phyloP scores from a whole-genome alignment of 2,113 vertebrate genomes.

The Cygnus buccinator region DNA sequence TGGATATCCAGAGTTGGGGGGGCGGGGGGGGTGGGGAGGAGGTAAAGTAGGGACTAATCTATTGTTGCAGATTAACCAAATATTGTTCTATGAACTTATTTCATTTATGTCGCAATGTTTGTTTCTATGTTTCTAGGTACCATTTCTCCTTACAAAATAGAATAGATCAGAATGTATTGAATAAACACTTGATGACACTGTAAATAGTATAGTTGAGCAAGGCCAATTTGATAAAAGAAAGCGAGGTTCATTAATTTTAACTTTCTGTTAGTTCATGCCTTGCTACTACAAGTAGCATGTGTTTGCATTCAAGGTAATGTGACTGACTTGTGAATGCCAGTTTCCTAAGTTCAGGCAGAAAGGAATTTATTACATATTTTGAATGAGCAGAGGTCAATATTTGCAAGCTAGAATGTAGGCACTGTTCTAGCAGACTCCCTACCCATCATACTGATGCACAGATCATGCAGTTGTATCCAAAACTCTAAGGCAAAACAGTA shows the following conservation, averaged over 20 bases:
- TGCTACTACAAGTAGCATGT: neutral
- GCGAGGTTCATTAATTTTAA: slow-evolving; percentile 45
- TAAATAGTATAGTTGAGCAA: slow-evolving; percentile 46
- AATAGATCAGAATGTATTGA: slow-evolving; percentile 53
- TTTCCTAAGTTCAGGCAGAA: neutral
- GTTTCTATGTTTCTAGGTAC: slow-evolving; percentile 58
- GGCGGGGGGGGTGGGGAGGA: neutral
- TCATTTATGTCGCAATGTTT: slow-evolving; percentile 57
- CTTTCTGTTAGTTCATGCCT: slow-evolving; percentile 20
- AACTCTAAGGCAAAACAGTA: neutral
- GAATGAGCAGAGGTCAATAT: neutral
- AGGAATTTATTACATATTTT: neutral
- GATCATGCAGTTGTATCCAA: neutral
- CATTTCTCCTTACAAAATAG: neutral
- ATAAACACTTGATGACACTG: slow-evolving; percentile 35
- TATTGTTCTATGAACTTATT: slow-evolving; percentile 35
- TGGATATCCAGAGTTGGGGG: neutral
- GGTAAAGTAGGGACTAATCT: neutral
- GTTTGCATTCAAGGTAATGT: slow-evolving; percentile 20
- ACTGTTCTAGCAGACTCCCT: neutral
- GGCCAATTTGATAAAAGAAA: slow-evolving; percentile 52
- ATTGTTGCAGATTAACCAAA: slow-evolving; percentile 29
- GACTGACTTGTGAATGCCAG: neutral
- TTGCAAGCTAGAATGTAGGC: neutral
- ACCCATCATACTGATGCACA: fast-evolving